Conservation (phyloP, 2,888 invertebrate species). For the Podabrus alpinus region DNA sequence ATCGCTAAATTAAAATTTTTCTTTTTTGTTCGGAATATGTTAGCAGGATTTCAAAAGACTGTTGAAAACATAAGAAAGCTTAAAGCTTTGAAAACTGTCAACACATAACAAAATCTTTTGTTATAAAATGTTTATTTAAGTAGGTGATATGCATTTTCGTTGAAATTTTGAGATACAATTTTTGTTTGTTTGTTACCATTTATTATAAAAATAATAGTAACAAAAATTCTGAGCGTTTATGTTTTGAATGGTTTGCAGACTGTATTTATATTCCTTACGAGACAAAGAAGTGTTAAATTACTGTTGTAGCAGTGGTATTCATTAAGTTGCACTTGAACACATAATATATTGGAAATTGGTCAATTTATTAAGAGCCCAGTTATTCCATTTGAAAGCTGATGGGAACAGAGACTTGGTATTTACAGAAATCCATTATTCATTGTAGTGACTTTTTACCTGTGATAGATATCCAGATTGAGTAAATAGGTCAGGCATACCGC, state of each 20-base stretch:
- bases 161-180: background rate
- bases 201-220: background rate
- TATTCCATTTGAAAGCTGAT: background rate
- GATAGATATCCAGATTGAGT: conserved; percentile 18
- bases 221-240: no score
- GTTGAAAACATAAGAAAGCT: background rate
- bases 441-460: conserved; percentile 20
- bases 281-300: background rate
- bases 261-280: background rate
- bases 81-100: background rate
- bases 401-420: background rate
- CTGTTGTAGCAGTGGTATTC: background rate
- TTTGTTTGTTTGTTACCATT: background rate
- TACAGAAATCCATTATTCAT: conserved; percentile 18
- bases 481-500: conserved; percentile 17
- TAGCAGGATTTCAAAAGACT: background rate
- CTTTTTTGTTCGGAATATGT: background rate
- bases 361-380: conserved; percentile 8
- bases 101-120: background rate
- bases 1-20: background rate
- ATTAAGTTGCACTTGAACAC: conserved; percentile 3
- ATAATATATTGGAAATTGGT: background rate
- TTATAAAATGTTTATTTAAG: background rate
- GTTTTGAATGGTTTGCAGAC: background rate
- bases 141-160: background rate